Evolutionary conservation across 2,888 invertebrate species (phyloP).

Genomic region (Hirudinaria manillensis): DNA sequence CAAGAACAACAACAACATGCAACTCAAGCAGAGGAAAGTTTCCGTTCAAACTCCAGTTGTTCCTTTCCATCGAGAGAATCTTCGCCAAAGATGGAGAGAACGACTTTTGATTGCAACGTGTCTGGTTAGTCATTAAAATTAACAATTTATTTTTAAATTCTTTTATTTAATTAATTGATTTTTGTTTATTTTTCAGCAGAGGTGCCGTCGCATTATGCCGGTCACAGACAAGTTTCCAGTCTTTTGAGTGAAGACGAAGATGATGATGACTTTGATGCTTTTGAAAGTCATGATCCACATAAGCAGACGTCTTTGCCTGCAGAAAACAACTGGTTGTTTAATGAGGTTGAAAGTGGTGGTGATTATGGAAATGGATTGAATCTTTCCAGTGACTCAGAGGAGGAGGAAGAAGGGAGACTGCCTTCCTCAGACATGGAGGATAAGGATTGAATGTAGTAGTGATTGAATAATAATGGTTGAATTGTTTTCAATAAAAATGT

Average conservation of each 20-base stretch:
- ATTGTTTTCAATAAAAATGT: neutral
- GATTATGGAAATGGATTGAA: neutral
- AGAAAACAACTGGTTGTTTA: neutral
- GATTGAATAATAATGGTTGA: too few relatives aligned
- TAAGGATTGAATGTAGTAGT: neutral
- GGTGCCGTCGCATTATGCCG: neutral
- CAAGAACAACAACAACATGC: too few relatives aligned
- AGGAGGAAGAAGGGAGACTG: neutral
- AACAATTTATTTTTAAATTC: neutral
- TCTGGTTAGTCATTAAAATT: neutral
- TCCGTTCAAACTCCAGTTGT: neutral
- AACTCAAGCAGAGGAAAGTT: neutral
- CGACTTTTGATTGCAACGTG: neutral
- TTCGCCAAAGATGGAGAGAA: neutral
- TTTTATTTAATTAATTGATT: neutral
- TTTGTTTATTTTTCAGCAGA: neutral
- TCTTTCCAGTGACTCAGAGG: slow-evolving; percentile 7
- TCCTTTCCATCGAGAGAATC: neutral
- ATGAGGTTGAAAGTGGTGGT: neutral
- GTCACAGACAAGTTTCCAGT: neutral
- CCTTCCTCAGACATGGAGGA: neutral
- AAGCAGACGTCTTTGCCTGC: neutral
- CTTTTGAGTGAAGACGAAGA: slow-evolving; percentile 21
- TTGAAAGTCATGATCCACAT: neutral
- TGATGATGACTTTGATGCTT: slow-evolving; percentile 9